phyloP scores from a whole-genome alignment of 2,888 invertebrate species.

The Pediacus dermestoides region DNA sequence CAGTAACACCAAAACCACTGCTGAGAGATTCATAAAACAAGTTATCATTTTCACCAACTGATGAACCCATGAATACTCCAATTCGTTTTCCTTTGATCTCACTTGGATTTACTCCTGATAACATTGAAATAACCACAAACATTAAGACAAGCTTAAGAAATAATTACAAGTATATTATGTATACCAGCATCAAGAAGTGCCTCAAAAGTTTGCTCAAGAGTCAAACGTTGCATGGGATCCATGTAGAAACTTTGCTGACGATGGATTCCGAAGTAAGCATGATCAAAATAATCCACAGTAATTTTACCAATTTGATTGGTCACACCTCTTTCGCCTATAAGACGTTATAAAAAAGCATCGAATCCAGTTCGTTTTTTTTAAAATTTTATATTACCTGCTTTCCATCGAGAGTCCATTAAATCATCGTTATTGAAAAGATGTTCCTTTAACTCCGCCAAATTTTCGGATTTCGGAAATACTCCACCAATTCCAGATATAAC shows the following conservation, averaged over 20 bases:
- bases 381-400: constrained; percentile 38
- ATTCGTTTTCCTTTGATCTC: constrained; percentile 48
- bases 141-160: no score
- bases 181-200: constrained; percentile 52
- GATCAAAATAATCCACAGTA: constrained; percentile 45
- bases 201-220: constrained; percentile 50
- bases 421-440: constrained; percentile 50
- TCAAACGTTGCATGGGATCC: constrained; percentile 51
- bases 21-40: constrained; percentile 53
- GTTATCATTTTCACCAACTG: constrained; percentile 51
- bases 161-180: not conserved
- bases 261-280: constrained; percentile 52
- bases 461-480: constrained; percentile 58
- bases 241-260: constrained; percentile 48
- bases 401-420: constrained; percentile 41
- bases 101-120: constrained; percentile 47
- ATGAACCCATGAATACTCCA: constrained; percentile 49
- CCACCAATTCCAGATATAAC: constrained; percentile 54
- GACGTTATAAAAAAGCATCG: constrained; percentile 2
- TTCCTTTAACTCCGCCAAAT: constrained; percentile 58
- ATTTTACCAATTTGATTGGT: constrained; percentile 45
- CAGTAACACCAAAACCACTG: constrained; percentile 64
- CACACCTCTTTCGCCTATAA: constrained; percentile 42
- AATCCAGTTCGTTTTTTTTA: no score
- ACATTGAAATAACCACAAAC: not conserved